These are phyloP conservation scores for Oncorhynchus masou DNA, from an alignment of 2,113 vertebrate genomes.

Conservation along the genomic window DNA sequence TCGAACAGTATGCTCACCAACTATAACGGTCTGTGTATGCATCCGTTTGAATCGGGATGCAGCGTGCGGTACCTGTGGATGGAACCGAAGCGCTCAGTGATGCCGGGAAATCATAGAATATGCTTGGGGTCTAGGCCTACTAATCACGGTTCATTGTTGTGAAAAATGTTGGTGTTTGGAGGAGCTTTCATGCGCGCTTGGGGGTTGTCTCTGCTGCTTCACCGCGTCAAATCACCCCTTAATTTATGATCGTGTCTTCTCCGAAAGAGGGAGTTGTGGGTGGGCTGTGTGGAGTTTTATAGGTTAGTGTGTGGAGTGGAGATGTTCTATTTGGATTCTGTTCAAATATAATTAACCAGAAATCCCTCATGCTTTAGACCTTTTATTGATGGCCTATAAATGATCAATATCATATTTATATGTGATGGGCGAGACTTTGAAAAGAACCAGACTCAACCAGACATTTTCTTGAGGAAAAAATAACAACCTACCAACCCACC, in stretches of 20 bases:
- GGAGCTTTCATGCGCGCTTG: not conserved
- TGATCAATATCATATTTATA: too few species aligned
- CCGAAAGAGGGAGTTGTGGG: not conserved
- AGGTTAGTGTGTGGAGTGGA: too few species aligned
- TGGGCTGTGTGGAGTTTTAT: too few species aligned
- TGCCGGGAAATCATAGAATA: not conserved
- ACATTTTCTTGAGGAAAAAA: too few species aligned
- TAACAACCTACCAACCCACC: too few species aligned
- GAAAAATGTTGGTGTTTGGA: not conserved
- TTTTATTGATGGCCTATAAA: too few species aligned
- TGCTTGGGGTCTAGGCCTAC: not conserved
- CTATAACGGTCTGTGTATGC: slow-evolving; percentile 11
- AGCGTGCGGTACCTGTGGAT: slow-evolving; percentile 62
- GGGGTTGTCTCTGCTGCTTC: not conserved
- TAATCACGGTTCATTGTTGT: slow-evolving; percentile 5
- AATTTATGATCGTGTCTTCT: not conserved
- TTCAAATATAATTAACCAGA: too few species aligned
- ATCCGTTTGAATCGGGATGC: slow-evolving; percentile 1
- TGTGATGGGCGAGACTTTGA: not conserved
- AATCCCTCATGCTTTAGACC: too few species aligned
- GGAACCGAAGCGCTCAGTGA: slow-evolving; percentile 48
- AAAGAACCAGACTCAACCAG: not conserved
- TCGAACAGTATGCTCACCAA: slow-evolving; percentile 17
- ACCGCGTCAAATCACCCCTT: slow-evolving; percentile 7
- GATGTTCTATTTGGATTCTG: too few species aligned